Percentiles rank a stretch among this genome's conserved stretches.
phyloP scores from a whole-genome alignment of 92 coral and sea anemone species.

The Virgularia gustaviana region DNA sequence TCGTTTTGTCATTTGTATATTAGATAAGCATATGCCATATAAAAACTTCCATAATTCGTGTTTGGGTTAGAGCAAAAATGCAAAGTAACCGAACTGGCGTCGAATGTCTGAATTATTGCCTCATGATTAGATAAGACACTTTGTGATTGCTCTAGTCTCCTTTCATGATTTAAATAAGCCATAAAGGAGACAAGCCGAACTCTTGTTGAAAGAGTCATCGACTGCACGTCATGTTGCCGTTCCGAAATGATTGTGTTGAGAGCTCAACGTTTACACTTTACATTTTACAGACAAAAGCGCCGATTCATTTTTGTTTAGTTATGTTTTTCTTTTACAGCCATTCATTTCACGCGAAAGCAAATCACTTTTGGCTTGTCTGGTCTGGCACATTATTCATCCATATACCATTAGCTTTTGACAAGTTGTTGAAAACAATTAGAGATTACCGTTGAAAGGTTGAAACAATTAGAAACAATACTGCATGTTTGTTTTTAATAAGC shows the following conservation, averaged over 20 bases:
- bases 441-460: slow-evolving; percentile 43
- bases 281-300: too few relatives aligned
- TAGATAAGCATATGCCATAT: slow-evolving; percentile 12
- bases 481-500: slow-evolving; percentile 41
- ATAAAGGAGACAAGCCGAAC: too few relatives aligned
- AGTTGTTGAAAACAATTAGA: slow-evolving; percentile 43
- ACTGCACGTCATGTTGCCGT: too few relatives aligned
- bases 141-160: too few relatives aligned
- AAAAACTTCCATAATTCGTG: slow-evolving; percentile 6
- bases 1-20: background rate
- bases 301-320: too few relatives aligned
- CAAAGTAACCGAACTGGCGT: slow-evolving; percentile 21
- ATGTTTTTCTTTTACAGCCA: background rate
- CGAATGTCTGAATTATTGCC: slow-evolving; percentile 17
- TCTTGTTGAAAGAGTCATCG: too few relatives aligned
- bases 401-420: slow-evolving; percentile 34
- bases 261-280: too few relatives aligned
- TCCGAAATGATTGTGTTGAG: too few relatives aligned
- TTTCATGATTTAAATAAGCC: too few relatives aligned
- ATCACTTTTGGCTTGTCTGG: slow-evolving; percentile 31
- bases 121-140: slow-evolving; percentile 31
- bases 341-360: background rate
- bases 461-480: slow-evolving; percentile 39
- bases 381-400: slow-evolving; percentile 21
- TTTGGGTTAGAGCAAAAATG: slow-evolving; percentile 40